phyloP scores from a whole-genome alignment of 1,140 invertebrate genomes.

The Protaetia brevitarsis region DNA sequence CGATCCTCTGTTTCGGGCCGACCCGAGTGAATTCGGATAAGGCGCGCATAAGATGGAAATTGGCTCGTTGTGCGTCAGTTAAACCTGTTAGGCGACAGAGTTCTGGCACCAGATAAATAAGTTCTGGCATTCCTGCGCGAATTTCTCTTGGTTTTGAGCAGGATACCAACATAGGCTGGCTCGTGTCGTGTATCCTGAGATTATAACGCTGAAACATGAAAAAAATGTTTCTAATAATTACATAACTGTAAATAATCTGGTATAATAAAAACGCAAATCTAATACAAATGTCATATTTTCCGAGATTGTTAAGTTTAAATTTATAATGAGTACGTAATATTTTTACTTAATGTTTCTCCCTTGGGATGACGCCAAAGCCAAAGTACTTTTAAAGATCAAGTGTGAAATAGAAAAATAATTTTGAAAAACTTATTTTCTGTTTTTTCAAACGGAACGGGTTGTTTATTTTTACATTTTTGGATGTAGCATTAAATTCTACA shows the following conservation, averaged over 20 bases:
- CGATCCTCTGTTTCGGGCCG: slow-evolving; percentile 57
- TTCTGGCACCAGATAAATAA: slow-evolving; percentile 70
- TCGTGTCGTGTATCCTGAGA: slow-evolving; percentile 53
- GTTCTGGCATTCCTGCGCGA: slow-evolving; percentile 57
- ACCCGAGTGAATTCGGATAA: slow-evolving; percentile 64
- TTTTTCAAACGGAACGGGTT: no score
- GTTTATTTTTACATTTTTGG: no score
- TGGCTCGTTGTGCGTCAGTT: slow-evolving; percentile 44
- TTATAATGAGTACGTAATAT: no score
- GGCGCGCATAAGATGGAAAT: slow-evolving; percentile 60
- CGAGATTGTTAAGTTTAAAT: no score
- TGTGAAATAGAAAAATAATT: no score
- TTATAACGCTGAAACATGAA: slow-evolving; percentile 57
- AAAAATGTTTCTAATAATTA: not conserved
- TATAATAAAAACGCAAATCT: no score
- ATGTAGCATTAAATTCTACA: no score
- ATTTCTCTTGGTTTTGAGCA: slow-evolving; percentile 60
- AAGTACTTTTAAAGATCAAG: no score
- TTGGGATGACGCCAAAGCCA: no score
- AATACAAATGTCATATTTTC: no score
- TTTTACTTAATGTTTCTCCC: no score
- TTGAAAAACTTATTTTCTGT: no score
- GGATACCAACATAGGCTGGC: slow-evolving; percentile 65
- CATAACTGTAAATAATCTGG: not conserved
- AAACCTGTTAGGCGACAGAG: slow-evolving; percentile 68